Conservation (phyloP, 1,140 invertebrate genomes). For the Hylaeus volcanicus region DNA sequence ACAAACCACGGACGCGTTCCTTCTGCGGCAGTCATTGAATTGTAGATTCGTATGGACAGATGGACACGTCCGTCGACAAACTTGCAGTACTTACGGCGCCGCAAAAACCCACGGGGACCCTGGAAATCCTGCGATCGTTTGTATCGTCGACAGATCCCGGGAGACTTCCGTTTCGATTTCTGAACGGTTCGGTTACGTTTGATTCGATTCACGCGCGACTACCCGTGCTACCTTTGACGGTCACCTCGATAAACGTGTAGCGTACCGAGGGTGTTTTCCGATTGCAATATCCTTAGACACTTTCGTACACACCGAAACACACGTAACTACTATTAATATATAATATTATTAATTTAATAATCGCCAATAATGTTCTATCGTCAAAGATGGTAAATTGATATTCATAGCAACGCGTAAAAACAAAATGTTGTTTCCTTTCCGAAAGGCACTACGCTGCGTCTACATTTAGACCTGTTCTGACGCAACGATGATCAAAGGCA, state of each 20-base stretch:
- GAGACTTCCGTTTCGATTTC: conserved; percentile 45
- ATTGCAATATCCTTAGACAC: no score
- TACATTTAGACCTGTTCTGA: no score
- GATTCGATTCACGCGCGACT: not conserved
- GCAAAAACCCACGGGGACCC: conserved; percentile 61
- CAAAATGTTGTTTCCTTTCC: no score
- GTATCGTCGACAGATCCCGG: conserved; percentile 39
- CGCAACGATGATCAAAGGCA: no score
- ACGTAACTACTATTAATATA: no score
- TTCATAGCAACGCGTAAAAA: no score
- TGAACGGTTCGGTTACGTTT: not conserved
- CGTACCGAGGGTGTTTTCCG: no score
- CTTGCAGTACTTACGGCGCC: conserved; percentile 68
- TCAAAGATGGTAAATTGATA: no score
- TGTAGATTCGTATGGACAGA: conserved; percentile 76
- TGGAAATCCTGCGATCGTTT: conserved; percentile 58
- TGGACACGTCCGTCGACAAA: conserved; percentile 72
- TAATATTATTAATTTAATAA: no score
- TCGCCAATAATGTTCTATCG: no score
- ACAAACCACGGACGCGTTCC: conserved; percentile 65
- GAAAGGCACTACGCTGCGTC: no score
- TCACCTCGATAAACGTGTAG: not conserved
- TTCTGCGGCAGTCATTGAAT: conserved; percentile 72
- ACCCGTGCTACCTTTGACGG: not conserved
- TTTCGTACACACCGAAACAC: no score